Evolutionary conservation across 2,888 invertebrate genomes (phyloP), one percentile per base, ranked within the genome.

Genomic region (Drosophila nr. fundita): DNA sequence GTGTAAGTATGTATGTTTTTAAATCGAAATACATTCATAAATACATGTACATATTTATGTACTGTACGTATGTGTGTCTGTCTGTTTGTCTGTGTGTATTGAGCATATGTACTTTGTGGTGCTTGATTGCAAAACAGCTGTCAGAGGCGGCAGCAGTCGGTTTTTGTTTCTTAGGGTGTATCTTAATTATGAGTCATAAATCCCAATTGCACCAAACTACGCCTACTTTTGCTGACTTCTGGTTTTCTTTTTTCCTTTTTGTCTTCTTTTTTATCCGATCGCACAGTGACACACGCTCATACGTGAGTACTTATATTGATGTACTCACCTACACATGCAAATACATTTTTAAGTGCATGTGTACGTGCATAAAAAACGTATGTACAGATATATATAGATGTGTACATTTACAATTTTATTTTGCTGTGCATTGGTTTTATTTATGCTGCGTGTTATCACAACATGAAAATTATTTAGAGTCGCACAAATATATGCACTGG

Each of bases 171-270:
- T 73, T 67, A 30, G 77, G 77, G 85, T 85, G 83, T 82, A 78
- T 77, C 81, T 83, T 87, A 80, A 87, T 77, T 76, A 82, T 89
- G 86, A 86, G 74, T 86, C 89, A 86, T 77, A 75, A 77, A 80
- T 80, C 84, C 80, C 82, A 84, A 86, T 80, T 86, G 88, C 73
- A 88, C 67, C 68, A 84, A 84, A 66, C 82, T 82, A 79, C 82
- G 76, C 76, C 76, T 69, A 79, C 67, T 79, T 67, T 65, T 80
- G 76, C 61, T 73, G 74, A 65, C 70, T 78, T 66, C 75, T 78
- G 79, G 64, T 74, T 62, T 73, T 38, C 65, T 61, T 69, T 40
- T 69, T 45, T 52, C 24, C 40, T 55, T 70, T 68, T 62, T 73
- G 24, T 45, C 45, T 45, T 45, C 45, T 78, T 66, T 76, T 79